A percentile compares a stretch with the other conserved stretches of the same genome.
phyloP scores from a whole-genome alignment of 2,113 vertebrate species.

The Motacilla alba region DNA sequence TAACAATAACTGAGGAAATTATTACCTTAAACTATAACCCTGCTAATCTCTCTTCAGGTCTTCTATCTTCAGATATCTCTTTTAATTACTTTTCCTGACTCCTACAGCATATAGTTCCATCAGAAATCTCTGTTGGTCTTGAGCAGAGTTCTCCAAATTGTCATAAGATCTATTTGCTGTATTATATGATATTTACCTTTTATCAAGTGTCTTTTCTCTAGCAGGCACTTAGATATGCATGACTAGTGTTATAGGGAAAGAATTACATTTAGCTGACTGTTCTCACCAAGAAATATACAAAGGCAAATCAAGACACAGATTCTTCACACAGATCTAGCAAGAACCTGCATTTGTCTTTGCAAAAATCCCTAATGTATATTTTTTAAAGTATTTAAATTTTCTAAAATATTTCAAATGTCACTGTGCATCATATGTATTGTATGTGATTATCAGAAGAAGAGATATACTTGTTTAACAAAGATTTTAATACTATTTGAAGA shows the following conservation, averaged over 20 bases:
- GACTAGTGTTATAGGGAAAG: background rate
- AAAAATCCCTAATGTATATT: background rate
- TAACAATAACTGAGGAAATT: background rate
- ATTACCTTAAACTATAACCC: background rate
- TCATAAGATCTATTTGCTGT: background rate
- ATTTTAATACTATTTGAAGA: background rate
- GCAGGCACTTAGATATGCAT: background rate
- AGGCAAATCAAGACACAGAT: background rate
- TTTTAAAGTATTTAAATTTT: background rate
- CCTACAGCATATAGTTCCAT: background rate
- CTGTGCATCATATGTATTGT: background rate
- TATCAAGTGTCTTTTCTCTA: background rate
- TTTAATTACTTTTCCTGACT: background rate
- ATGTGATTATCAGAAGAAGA: background rate
- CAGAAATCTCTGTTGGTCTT: background rate
- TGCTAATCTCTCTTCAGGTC: background rate
- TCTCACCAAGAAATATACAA: conserved; percentile 2
- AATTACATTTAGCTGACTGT: background rate
- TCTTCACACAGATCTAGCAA: background rate
- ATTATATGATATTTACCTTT: background rate
- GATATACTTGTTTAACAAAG: background rate
- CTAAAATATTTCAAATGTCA: background rate
- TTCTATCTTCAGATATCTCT: background rate
- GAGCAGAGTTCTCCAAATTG: background rate
- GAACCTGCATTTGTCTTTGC: background rate